phyloP scores from a whole-genome alignment of 2,888 invertebrate species.

The Frankliniella fusca region DNA sequence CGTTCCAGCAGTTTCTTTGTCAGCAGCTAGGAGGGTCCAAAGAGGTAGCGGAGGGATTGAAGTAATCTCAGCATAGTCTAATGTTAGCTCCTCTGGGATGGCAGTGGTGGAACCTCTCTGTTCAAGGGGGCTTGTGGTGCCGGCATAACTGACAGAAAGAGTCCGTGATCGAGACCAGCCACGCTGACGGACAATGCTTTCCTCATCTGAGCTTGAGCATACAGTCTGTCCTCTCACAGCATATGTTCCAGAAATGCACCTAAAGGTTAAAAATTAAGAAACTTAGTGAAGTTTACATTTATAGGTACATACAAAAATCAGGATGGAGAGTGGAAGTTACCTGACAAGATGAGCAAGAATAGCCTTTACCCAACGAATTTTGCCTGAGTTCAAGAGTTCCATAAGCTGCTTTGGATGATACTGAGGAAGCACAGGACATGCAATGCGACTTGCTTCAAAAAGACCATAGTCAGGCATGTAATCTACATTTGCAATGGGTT shows the following conservation, averaged over 20 bases:
- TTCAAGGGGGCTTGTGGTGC: conserved; percentile 72
- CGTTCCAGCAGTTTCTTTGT: conserved; percentile 67
- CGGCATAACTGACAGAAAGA: conserved; percentile 77
- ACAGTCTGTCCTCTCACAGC: conserved; percentile 47
- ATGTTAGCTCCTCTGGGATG: conserved; percentile 79
- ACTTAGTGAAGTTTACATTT: conserved; percentile 35
- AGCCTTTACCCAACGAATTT: conserved; percentile 96
- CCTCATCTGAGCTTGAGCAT: conserved; percentile 52
- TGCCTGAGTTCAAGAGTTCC: conserved; percentile 96
- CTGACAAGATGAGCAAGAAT: conserved; percentile 94
- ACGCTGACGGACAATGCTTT: conserved; percentile 60
- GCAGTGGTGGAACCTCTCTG: conserved; percentile 68
- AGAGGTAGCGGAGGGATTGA: conserved; percentile 97
- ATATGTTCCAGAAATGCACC: conserved; percentile 62
- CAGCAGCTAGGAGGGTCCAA: conserved; percentile 92
- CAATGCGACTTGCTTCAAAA: conserved; percentile 95
- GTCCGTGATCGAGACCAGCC: conserved; percentile 87
- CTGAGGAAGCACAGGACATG: conserved; percentile 95
- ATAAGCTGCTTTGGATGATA: conserved; percentile 99
- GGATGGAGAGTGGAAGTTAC: conserved; percentile 46
- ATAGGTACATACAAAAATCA: conserved; percentile 37
- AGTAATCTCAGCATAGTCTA: conserved; percentile 92
- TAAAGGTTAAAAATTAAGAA: conserved; percentile 40
- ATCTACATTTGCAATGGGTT: conserved; percentile 52
- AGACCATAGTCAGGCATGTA: conserved; percentile 91